Conservation (phyloP, 2,113 vertebrate species). For the Chrysochloris asiatica region DNA sequence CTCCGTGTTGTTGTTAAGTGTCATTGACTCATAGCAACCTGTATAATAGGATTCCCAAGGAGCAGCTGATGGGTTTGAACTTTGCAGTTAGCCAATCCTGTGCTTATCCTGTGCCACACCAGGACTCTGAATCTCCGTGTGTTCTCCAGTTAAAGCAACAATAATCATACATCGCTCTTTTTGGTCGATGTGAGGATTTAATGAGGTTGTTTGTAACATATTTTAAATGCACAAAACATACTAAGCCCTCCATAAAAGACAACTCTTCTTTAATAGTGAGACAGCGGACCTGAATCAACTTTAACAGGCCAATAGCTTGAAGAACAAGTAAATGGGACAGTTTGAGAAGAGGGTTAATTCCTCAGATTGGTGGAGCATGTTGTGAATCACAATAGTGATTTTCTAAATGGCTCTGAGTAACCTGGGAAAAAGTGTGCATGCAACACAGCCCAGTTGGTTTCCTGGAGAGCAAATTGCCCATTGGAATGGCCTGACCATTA, state of each 20-base stretch:
- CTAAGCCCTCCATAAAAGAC: background rate
- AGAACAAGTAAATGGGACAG: constrained; percentile 57
- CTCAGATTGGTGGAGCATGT: constrained; percentile 52
- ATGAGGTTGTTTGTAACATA: background rate
- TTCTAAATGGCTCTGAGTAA: constrained; percentile 69
- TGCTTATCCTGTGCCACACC: no score
- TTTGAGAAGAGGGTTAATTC: constrained; percentile 66
- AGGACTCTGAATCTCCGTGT: background rate
- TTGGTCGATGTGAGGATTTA: background rate
- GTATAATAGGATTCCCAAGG: no score
- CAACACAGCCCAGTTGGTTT: constrained; percentile 16
- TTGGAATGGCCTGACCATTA: constrained; percentile 56
- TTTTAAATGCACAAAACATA: background rate
- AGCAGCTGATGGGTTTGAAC: no score
- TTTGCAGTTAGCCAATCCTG: no score
- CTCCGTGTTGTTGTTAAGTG: no score
- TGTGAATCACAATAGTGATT: constrained; percentile 70
- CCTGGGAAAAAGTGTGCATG: constrained; percentile 23
- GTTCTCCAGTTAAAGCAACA: constrained; percentile 7
- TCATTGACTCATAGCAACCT: no score
- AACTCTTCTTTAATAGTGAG: constrained; percentile 27
- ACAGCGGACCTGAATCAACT: background rate
- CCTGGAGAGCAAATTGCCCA: constrained; percentile 65
- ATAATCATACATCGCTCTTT: background rate
- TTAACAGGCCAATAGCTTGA: constrained; percentile 48